Evolutionary conservation across 2,888 invertebrate genomes (phyloP), one percentile per base, ranked within the genome.

Genomic region (Zygaena filipendulae): DNA sequence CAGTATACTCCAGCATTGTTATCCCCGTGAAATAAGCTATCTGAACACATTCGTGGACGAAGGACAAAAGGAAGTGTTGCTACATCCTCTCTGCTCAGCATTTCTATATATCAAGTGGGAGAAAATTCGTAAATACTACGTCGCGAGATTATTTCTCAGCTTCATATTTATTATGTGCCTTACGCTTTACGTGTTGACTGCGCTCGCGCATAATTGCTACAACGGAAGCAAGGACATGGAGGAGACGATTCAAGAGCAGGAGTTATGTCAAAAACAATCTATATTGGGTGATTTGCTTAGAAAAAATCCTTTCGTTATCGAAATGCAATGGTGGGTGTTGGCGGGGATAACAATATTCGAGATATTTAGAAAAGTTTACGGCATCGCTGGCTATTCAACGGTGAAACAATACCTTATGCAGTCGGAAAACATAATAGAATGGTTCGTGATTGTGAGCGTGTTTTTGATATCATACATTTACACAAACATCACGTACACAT

Each of bases 51-150:
- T 93, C 41, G 91, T 94, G 1, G 91, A 92, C 43, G 92, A 92
- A 61, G 92, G 93, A 0, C 93, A 93, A 54, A 93, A 93, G 51
- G 91, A 92, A 58, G 89, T 94, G 20, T 64, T 94, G 2, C 82
- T 92, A 28, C 94, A 94, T 71, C 94, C 94, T 0, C 68, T 94
- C 3, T 93, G 93, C 58, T 91, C 93, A 5, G 92, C 93, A 0
- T 94, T 94, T 54, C 75, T 94, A 0, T 87, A 92, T 53, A 84
- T 94, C 27, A 94, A 94, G 58, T 94, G 94, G 94, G 90, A 91
- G 48, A 92, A 93, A 61, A 92, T 94, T 40, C 83, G 92, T 13
- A 92, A 92, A 67, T 94, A 92, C 54, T 93, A 93, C 52, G 87
- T 92, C 8, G 91, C 88, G 1, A 80, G 92, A 29, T 74, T 92